Evolutionary conservation across 2,888 invertebrate genomes (phyloP).

Genomic region (Scaptomyza polygonia): DNA sequence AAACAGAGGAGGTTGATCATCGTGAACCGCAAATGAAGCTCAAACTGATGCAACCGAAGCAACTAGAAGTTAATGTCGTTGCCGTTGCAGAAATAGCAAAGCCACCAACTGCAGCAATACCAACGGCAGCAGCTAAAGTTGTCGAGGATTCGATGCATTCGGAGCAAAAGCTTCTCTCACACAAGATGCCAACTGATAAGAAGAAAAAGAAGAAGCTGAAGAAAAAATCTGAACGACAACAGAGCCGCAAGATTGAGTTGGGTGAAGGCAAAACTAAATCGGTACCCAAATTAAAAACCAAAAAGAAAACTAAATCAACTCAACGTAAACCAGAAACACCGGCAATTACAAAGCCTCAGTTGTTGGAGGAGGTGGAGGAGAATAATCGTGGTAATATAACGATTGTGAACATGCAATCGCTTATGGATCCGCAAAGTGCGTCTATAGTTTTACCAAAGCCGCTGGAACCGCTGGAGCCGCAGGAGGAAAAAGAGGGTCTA

Average conservation of each 20-base stretch:
- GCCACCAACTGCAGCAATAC: background rate
- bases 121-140: conserved; percentile 1
- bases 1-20: background rate
- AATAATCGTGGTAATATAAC: background rate
- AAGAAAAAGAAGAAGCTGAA: background rate
- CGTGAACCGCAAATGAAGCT: background rate
- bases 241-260: background rate
- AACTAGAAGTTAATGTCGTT: background rate
- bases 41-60: background rate
- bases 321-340: background rate
- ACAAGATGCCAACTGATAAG: background rate
- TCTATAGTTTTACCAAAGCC: background rate
- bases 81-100: background rate
- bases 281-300: background rate
- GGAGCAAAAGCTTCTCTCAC: background rate
- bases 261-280: too few relatives aligned
- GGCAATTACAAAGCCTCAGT: background rate
- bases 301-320: background rate
- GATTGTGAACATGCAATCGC: background rate
- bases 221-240: background rate
- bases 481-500: background rate
- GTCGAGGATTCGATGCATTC: background rate
- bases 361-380: background rate
- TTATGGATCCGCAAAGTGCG: background rate
- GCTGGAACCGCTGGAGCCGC: background rate